Evolutionary conservation across 2,888 invertebrate genomes (phyloP), one percentile per base, ranked within the genome.

Genomic region (Odontomyia ornata): DNA sequence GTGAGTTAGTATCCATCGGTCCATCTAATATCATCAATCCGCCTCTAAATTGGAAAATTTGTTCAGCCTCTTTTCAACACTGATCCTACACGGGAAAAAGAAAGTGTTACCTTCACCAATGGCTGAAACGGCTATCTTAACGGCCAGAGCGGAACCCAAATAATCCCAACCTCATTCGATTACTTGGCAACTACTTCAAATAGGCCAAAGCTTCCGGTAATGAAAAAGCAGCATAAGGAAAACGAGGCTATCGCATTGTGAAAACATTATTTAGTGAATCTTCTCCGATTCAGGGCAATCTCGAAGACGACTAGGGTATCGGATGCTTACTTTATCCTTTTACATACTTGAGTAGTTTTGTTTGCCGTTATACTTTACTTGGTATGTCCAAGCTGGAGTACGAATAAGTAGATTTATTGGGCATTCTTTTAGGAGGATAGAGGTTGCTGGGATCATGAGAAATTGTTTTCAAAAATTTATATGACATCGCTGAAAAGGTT

Each of bases 291-390:
- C 23, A 28, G 25, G 69, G 23, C 47, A 47, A 47, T 23, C 47
- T 36, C 18, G 47, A 47, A n/a, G 13, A 47, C 15, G 69, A 9
- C 23, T 36, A 0, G 36, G 23, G 60, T 57, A 73, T 72, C 73
- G 57, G n/a, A 73, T 60, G 60, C 36, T 23, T 18, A 56, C 23
- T 36, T 73, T 60, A 73, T 36, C 60, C 57, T 73, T 73, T 5
- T 73, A 21, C 36, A 43, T 73, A 56, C 36, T 43, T 73, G 73
- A 73, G 23, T 73, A 73, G 60, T 60, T 57, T 36, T 73, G 47
- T 60, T 30, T 57, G 36, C 43, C 60, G 60, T 73, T 43, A 36
- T 15, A 73, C 52, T 73, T 73, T 36, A 73, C 60, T 60, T 56
- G 52, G 9, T 73, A 27, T 73, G 60, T 25, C 25, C 27, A 30